Evolutionary conservation across 2,797 vertebrate species (phyloP), one percentile per base, ranked within the genome.

Genomic region (Muscicapa striata): DNA sequence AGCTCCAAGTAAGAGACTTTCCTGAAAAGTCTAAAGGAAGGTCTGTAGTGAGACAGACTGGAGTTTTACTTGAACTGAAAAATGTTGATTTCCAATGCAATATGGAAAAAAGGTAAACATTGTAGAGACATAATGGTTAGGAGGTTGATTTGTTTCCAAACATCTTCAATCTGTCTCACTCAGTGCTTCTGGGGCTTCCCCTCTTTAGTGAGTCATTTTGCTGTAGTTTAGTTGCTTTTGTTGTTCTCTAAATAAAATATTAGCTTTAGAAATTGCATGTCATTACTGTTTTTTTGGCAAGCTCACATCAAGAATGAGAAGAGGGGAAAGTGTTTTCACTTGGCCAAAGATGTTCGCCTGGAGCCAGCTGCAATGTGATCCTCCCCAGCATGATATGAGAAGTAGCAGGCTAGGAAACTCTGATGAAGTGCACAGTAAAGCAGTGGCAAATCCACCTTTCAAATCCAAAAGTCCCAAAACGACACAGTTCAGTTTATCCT

Each of bases 231-330:
- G 10, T 82, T 84, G 24, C 0, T 10, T 81, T 72, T 63, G 40
- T 78, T 84, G 27, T 57, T 86, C 68, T 80, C 77, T 91, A 95
- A 87, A 85, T 82, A 89, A 93, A 91, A 57, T 24, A 46, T 75
- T 79, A 76, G 27, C 51, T 92, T 84, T 55, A 73, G 74, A 64
- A 40, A 64, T 58, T 66, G 46, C 45, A 63, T 84, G 40, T 11
- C 22, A 69, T 84, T 79, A 48, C 18, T 58, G 13, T 0, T 45
- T 76, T 69, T 73, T 85, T 66, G 48, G 40, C 59, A 69, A 30
- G 36, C 24, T 92, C 0, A 12, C 22, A 55, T 55, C 13, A 84
- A 64, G 92, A 92, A 84, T 52, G 24, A 76, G 40, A 84, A 62
- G 40, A 68, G 7, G 9, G 6, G 10, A 81, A 89, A 70, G 27